Percentiles rank a stretch among this genome's conserved stretches.
phyloP scores from a whole-genome alignment of 2,888 invertebrate species.

The Macrosoma leucophasiata region DNA sequence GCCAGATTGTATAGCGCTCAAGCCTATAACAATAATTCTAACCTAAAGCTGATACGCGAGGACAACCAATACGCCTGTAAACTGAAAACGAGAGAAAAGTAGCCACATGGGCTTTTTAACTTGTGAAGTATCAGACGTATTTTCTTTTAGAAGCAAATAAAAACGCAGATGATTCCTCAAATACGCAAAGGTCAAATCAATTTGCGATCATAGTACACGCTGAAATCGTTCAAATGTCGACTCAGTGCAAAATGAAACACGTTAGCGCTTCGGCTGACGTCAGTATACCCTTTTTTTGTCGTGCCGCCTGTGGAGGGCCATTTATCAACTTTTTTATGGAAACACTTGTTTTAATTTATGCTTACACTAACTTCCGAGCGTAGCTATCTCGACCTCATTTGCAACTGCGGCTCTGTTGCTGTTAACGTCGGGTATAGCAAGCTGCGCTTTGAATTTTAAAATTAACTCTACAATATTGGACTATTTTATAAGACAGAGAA shows the following conservation, averaged over 20 bases:
- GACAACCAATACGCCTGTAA: too few relatives aligned
- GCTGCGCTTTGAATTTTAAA: slow-evolving; percentile 41
- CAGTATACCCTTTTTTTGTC: slow-evolving; percentile 65
- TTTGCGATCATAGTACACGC: too few relatives aligned
- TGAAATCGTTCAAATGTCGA: slow-evolving; percentile 66
- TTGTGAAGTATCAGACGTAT: too few relatives aligned
- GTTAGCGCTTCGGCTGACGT: slow-evolving; percentile 63
- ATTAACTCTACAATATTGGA: slow-evolving; percentile 29
- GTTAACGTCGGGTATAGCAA: slow-evolving; percentile 42
- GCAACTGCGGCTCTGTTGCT: slow-evolving; percentile 51
- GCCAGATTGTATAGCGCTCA: too few relatives aligned
- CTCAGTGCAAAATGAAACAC: slow-evolving; percentile 67
- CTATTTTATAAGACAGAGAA: slow-evolving; percentile 2
- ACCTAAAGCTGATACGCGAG: too few relatives aligned
- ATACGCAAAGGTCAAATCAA: too few relatives aligned
- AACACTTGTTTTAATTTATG: slow-evolving; percentile 73
- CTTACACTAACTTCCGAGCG: slow-evolving; percentile 63
- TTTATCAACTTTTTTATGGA: slow-evolving; percentile 74
- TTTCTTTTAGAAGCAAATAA: too few relatives aligned
- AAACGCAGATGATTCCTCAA: too few relatives aligned
- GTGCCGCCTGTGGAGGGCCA: slow-evolving; percentile 61
- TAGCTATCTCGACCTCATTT: slow-evolving; percentile 68
- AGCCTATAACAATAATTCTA: too few relatives aligned
- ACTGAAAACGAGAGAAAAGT: too few relatives aligned
- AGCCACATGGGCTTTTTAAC: too few relatives aligned